phyloP scores from a whole-genome alignment of 2,113 vertebrate species.

The Myotis yumanensis region DNA sequence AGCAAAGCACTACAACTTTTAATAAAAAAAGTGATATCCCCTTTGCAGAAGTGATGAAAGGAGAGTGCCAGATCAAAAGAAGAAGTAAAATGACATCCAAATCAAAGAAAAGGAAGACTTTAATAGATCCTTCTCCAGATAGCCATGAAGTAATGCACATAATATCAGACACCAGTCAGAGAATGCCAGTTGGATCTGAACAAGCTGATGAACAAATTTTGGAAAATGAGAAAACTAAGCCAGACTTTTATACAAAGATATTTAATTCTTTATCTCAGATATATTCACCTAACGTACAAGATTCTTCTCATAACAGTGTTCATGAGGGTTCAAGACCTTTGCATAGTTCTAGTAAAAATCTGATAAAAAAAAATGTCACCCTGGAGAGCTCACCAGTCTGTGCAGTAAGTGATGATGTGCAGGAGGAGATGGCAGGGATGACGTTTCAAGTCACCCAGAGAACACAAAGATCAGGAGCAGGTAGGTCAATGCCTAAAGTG shows the following conservation, averaged over 20 bases:
- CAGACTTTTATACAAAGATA: slow-evolving; percentile 47
- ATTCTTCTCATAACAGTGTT: slow-evolving; percentile 27
- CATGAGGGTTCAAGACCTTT: not conserved
- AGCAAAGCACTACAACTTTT: not conserved
- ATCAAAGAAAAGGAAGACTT: slow-evolving; percentile 28
- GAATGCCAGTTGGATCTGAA: not conserved
- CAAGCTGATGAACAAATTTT: slow-evolving; percentile 35
- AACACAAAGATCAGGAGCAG: slow-evolving; percentile 41
- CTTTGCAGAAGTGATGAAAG: not conserved
- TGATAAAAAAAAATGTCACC: slow-evolving; percentile 6
- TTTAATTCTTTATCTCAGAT: slow-evolving; percentile 30
- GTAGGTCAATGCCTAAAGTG: slow-evolving; percentile 71
- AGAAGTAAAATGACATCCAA: slow-evolving; percentile 41
- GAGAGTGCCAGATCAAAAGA: not conserved
- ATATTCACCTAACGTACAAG: slow-evolving; percentile 38
- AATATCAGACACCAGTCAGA: not conserved
- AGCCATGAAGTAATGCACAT: slow-evolving; percentile 17
- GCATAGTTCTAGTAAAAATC: slow-evolving; percentile 29
- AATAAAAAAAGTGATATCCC: not conserved
- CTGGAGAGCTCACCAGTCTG: slow-evolving; percentile 30
- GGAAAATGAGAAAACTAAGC: slow-evolving; percentile 52
- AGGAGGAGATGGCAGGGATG: slow-evolving; percentile 38
- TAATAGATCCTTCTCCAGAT: not conserved
- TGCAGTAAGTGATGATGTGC: not conserved
- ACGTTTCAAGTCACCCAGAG: slow-evolving; percentile 29